phyloP scores from a whole-genome alignment of 2,888 invertebrate species.

The Ormyrus thymus region DNA sequence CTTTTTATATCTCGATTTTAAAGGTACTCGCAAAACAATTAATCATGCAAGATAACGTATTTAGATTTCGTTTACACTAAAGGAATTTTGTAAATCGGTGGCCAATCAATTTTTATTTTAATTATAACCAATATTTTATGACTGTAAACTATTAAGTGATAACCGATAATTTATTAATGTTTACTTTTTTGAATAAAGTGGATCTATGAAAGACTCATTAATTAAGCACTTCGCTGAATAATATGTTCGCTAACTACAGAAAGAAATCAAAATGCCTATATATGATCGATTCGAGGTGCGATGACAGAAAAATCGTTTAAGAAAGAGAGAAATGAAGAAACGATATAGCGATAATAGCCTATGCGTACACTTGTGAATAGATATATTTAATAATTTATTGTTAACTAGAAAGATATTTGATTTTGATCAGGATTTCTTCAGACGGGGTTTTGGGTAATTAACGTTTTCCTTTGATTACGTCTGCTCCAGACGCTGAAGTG shows the following conservation, averaged over 20 bases:
- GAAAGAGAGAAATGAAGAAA: slow-evolving; percentile 21
- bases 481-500: slow-evolving; percentile 32
- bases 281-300: slow-evolving; percentile 16
- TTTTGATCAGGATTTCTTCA: slow-evolving; percentile 62
- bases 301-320: slow-evolving; percentile 25
- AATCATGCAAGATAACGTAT: slow-evolving; percentile 16
- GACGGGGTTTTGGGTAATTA: slow-evolving; percentile 69
- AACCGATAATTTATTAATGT: slow-evolving; percentile 23
- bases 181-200: slow-evolving; percentile 17
- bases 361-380: slow-evolving; percentile 69
- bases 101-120: slow-evolving; percentile 57
- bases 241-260: slow-evolving; percentile 38
- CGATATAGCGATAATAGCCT: slow-evolving; percentile 31
- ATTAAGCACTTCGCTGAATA: slow-evolving; percentile 43
- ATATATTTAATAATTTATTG: slow-evolving; percentile 74
- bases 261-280: slow-evolving; percentile 33
- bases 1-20: slow-evolving; percentile 38
- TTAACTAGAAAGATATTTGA: slow-evolving; percentile 68
- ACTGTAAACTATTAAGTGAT: slow-evolving; percentile 48
- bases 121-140: slow-evolving; percentile 19
- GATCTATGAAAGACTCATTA: slow-evolving; percentile 32
- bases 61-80: no score
- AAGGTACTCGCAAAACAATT: slow-evolving; percentile 8
- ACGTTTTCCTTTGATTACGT: slow-evolving; percentile 58
- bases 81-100: slow-evolving; percentile 7